A percentile compares a stretch with the other conserved stretches of the same genome.
Conservation (phyloP, 2,888 invertebrate species). For the Ceratothoa steindachneri region DNA sequence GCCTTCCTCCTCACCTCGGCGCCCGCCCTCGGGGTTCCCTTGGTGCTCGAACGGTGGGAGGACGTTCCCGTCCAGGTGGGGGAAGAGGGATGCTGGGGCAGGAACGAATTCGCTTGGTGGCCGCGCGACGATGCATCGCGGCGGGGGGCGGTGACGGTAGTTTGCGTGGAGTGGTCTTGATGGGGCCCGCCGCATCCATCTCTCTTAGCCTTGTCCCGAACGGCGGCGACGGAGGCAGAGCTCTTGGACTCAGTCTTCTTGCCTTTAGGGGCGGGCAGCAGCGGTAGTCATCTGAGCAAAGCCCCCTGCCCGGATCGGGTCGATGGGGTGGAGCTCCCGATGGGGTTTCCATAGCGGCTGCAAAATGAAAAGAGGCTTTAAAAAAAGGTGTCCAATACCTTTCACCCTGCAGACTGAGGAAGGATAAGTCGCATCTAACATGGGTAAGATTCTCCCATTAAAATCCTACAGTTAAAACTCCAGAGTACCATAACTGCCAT, state of each 20-base stretch:
- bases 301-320: not conserved
- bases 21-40: not conserved
- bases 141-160: not conserved
- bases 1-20: not conserved
- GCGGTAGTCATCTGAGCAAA: conserved; percentile 27
- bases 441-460: too few relatives aligned
- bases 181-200: not conserved
- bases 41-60: not conserved
- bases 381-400: too few relatives aligned
- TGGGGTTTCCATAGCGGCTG: not conserved
- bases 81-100: conserved; percentile 19
- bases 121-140: not conserved
- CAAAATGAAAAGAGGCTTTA: not conserved
- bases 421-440: too few relatives aligned
- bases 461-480: too few relatives aligned
- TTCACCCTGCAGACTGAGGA: too few relatives aligned
- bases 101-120: conserved; percentile 20
- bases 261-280: conserved; percentile 21
- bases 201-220: not conserved
- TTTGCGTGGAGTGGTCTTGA: not conserved
- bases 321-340: not conserved
- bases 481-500: too few relatives aligned
- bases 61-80: not conserved
- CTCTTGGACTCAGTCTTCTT: conserved; percentile 8
- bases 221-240: not conserved